Conservation (phyloP, 2,888 invertebrate genomes). For the Sthenelais limicola region DNA sequence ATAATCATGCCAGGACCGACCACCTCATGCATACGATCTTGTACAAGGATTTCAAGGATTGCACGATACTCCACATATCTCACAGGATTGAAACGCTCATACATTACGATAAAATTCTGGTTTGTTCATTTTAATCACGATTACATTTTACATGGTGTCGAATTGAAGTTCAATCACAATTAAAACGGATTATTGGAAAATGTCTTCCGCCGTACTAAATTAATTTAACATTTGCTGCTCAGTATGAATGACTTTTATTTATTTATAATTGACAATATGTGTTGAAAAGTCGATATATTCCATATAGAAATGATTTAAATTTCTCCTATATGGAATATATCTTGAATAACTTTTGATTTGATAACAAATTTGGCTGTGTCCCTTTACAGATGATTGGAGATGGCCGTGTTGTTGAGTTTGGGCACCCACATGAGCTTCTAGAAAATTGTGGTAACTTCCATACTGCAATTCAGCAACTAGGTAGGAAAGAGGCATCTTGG, state of each 20-base stretch:
- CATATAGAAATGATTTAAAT: too few species aligned
- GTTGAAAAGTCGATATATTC: neutral
- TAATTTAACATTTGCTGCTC: too few species aligned
- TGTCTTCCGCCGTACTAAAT: too few species aligned
- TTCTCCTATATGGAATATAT: too few species aligned
- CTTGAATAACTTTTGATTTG: too few species aligned
- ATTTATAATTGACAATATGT: too few species aligned
- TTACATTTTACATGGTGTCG: neutral
- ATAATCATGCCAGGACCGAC: neutral
- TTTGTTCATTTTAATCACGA: neutral
- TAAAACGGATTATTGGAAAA: too few species aligned
- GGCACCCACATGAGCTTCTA: slow-evolving; percentile 31
- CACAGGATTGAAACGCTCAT: slow-evolving; percentile 4
- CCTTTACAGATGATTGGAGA: slow-evolving; percentile 14
- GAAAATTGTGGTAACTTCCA: slow-evolving; percentile 26
- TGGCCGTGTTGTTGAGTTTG: slow-evolving; percentile 2
- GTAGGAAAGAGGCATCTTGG: neutral
- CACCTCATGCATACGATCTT: neutral
- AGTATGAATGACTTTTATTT: too few species aligned
- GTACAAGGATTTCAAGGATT: neutral
- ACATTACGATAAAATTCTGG: slow-evolving; percentile 12
- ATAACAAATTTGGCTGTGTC: too few species aligned
- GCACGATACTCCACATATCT: slow-evolving; percentile 3
- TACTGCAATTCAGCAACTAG: slow-evolving; percentile 6
- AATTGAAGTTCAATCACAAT: too few species aligned